Conservation (phyloP, 2,113 vertebrate species). For the Cephalopholis sonnerati region DNA sequence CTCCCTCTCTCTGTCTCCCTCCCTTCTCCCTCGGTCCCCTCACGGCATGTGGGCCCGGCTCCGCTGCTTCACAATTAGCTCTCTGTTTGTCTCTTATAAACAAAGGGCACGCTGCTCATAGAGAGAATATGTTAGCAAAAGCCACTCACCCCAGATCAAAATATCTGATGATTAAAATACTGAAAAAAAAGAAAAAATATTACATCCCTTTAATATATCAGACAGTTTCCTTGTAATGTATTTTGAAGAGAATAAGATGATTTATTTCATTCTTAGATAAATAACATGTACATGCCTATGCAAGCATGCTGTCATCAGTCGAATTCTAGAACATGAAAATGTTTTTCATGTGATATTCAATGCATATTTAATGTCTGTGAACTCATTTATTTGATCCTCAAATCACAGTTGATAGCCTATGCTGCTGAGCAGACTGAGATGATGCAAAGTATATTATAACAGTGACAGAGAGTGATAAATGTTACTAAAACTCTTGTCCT, state of each 20-base stretch:
- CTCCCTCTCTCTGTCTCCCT: constrained; percentile 83
- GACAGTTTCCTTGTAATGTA: constrained; percentile 37
- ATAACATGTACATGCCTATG: constrained; percentile 24
- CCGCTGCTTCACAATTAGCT: constrained; percentile 90
- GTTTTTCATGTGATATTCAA: constrained; percentile 35
- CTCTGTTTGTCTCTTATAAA: constrained; percentile 83
- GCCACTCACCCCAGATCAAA: constrained; percentile 40
- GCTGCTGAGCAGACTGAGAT: constrained; percentile 5
- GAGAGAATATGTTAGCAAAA: constrained; percentile 71
- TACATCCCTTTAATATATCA: constrained; percentile 32
- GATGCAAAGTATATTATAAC: constrained; percentile 33
- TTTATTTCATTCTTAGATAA: constrained; percentile 39
- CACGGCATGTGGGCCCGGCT: constrained; percentile 85
- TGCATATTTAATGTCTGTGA: constrained; percentile 35
- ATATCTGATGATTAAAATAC: constrained; percentile 51
- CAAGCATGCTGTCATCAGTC: not conserved
- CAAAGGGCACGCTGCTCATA: constrained; percentile 66
- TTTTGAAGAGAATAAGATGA: constrained; percentile 44
- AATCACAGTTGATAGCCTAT: constrained; percentile 10
- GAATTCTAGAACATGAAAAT: constrained; percentile 14
- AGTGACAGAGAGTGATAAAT: constrained; percentile 73
- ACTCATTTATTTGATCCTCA: constrained; percentile 18
- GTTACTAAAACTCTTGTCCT: constrained; percentile 65
- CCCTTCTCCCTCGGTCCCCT: constrained; percentile 62
- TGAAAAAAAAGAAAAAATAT: constrained; percentile 7